Evolutionary conservation across 2,888 invertebrate genomes (phyloP).

Genomic region (Drosophila kambysellisi): DNA sequence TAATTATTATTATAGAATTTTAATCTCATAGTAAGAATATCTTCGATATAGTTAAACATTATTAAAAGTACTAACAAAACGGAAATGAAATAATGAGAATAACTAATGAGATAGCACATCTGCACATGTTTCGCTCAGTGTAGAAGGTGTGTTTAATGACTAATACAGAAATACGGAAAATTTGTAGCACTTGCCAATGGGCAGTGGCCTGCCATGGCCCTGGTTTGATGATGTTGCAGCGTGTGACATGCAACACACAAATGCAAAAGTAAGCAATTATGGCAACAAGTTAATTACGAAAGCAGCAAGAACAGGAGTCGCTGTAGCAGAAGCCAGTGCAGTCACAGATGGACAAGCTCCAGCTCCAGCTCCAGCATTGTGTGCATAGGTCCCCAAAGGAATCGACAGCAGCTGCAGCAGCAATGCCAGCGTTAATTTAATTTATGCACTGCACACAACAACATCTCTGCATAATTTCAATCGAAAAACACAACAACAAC

Average conservation of each 20-base stretch:
- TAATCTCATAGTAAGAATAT: neutral
- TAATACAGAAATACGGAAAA: slow-evolving; percentile 54
- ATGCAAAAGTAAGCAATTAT: slow-evolving; percentile 80
- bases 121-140: neutral
- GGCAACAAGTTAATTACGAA: slow-evolving; percentile 81
- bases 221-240: slow-evolving; percentile 36
- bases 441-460: slow-evolving; percentile 60
- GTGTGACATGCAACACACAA: slow-evolving; percentile 67
- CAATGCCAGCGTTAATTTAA: slow-evolving; percentile 62
- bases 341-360: slow-evolving; percentile 29
- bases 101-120: neutral
- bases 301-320: slow-evolving; percentile 5
- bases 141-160: slow-evolving; percentile 49
- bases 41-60: neutral
- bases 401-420: slow-evolving; percentile 29
- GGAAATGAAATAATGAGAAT: neutral
- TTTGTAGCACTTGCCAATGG: slow-evolving; percentile 49
- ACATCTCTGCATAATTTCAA: slow-evolving; percentile 46
- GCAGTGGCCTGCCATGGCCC: slow-evolving; percentile 12
- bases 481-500: slow-evolving; percentile 21
- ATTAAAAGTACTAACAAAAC: neutral
- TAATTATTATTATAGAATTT: neutral
- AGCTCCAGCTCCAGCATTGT: slow-evolving; percentile 26
- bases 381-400: slow-evolving; percentile 35
- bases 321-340: slow-evolving; percentile 9